Conservation (phyloP, 2,888 invertebrate species). For the Drosophila mayaguana region DNA sequence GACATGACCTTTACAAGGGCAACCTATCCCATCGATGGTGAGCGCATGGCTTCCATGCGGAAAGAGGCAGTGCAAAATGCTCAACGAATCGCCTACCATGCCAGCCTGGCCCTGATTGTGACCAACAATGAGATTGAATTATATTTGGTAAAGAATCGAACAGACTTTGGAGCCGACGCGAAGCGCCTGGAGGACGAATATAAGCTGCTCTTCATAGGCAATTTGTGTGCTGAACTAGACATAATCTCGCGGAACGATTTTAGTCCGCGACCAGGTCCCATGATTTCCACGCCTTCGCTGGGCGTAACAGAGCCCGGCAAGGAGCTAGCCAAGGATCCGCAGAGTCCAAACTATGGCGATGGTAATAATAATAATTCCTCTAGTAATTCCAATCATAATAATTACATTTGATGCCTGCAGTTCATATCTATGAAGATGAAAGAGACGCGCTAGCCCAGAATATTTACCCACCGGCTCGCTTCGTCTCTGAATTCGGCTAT, state of each 20-base stretch:
- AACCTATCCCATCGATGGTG: slow-evolving; percentile 92
- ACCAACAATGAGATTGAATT: slow-evolving; percentile 98
- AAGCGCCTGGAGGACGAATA: slow-evolving; percentile 90
- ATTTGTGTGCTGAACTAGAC: slow-evolving; percentile 88
- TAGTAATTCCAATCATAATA: neutral
- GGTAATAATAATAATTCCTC: slow-evolving; percentile 85
- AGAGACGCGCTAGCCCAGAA: slow-evolving; percentile 91
- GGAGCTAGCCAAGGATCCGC: slow-evolving; percentile 91
- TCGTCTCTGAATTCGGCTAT: slow-evolving; percentile 97
- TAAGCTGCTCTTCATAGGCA: slow-evolving; percentile 91
- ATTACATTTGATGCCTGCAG: slow-evolving; percentile 82
- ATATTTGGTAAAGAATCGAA: slow-evolving; percentile 92
- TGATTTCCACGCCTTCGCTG: slow-evolving; percentile 96
- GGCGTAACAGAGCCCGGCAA: slow-evolving; percentile 90
- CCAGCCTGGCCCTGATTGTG: slow-evolving; percentile 94
- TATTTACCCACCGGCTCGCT: slow-evolving; percentile 92
- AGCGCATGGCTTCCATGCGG: slow-evolving; percentile 90
- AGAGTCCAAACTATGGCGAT: slow-evolving; percentile 93
- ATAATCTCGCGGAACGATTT: slow-evolving; percentile 76
- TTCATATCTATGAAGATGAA: slow-evolving; percentile 95
- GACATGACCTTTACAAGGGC: slow-evolving; percentile 98
- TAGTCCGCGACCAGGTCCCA: slow-evolving; percentile 83
- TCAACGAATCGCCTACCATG: slow-evolving; percentile 92
- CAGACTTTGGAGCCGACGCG: slow-evolving; percentile 86
- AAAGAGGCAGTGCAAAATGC: slow-evolving; percentile 93